A percentile compares a stretch with the other conserved stretches of the same genome.
Conservation (phyloP, 1,140 invertebrate species). For the Drosophila pruinosa region DNA sequence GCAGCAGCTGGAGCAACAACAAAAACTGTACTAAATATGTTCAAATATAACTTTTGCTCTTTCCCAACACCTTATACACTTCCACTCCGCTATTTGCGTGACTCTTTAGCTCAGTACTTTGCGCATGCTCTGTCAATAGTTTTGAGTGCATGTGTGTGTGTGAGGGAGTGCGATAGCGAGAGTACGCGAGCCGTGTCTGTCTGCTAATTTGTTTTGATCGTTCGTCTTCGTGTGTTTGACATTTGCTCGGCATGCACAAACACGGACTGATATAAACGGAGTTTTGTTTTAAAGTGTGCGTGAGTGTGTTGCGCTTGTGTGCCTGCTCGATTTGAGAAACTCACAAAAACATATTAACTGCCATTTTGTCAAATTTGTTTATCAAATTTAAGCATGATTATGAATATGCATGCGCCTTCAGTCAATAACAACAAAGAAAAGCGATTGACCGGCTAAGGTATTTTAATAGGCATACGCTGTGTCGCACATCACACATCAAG, state of each 20-base stretch:
- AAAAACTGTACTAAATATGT: slow-evolving; percentile 31
- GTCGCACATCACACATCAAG: no score
- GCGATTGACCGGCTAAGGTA: slow-evolving; percentile 11
- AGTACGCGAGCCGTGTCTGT: slow-evolving; percentile 21
- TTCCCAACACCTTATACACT: slow-evolving; percentile 1
- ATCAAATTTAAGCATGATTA: slow-evolving; percentile 4
- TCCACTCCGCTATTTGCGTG: not conserved
- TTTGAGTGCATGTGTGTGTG: not conserved
- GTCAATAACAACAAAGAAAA: slow-evolving; percentile 1
- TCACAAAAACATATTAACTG: slow-evolving; percentile 4
- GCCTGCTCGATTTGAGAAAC: not conserved
- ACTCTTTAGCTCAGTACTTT: slow-evolving; percentile 7
- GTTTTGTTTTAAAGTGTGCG: not conserved
- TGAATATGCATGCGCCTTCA: not conserved
- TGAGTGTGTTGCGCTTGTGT: no score
- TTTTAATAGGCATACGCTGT: not conserved
- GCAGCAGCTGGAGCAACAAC: slow-evolving; percentile 6
- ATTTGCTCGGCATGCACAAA: slow-evolving; percentile 24
- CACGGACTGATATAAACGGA: not conserved
- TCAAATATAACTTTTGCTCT: slow-evolving; percentile 14
- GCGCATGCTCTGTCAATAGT: slow-evolving; percentile 10
- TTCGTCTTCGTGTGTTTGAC: slow-evolving; percentile 44
- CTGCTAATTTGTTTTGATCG: slow-evolving; percentile 58
- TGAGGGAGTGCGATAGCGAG: slow-evolving; percentile 1
- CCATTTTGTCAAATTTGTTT: not conserved